A percentile compares a stretch with the other conserved stretches of the same genome.
These are phyloP conservation scores for Adelges cooleyi DNA, from an alignment of 1,140 invertebrate species.

Conservation along the genomic window DNA sequence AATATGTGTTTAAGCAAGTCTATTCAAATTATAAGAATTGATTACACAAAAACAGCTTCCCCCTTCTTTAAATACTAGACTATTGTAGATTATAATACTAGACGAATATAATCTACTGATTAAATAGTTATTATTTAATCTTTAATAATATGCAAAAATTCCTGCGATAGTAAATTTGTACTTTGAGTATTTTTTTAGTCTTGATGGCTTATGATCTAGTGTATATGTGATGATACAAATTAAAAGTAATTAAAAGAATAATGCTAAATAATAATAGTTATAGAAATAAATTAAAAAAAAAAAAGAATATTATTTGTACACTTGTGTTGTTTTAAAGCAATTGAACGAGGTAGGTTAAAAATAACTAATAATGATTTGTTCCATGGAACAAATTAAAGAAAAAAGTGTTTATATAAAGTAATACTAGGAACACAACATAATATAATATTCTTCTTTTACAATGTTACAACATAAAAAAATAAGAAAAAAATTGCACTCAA, in stretches of 20 bases:
- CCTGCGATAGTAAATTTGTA: slow-evolving; percentile 23
- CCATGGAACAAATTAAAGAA: background rate
- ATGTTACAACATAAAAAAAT: slow-evolving; percentile 15
- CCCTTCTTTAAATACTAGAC: background rate
- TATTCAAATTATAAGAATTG: background rate
- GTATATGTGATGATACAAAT: slow-evolving; percentile 7
- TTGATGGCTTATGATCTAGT: slow-evolving; percentile 26
- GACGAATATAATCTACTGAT: too few species aligned
- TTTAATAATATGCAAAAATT: slow-evolving; percentile 22
- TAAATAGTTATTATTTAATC: slow-evolving; percentile 10
- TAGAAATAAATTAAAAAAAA: background rate
- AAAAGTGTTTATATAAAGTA: too few species aligned
- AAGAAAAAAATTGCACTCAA: slow-evolving; percentile 27
- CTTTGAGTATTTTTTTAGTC: slow-evolving; percentile 19
- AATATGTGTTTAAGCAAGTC: background rate
- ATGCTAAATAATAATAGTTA: slow-evolving; percentile 4
- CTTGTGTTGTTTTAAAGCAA: slow-evolving; percentile 6
- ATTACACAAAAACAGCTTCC: slow-evolving; percentile 3
- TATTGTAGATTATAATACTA: slow-evolving; percentile 7
- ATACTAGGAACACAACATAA: slow-evolving; percentile 20
- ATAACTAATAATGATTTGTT: background rate
- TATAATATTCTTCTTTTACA: slow-evolving; percentile 8
- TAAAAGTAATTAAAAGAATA: background rate
- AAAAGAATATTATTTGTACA: slow-evolving; percentile 10
- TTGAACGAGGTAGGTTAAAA: background rate